phyloP scores from a whole-genome alignment of 1,140 invertebrate species.

The Scaptomyza hsui region DNA sequence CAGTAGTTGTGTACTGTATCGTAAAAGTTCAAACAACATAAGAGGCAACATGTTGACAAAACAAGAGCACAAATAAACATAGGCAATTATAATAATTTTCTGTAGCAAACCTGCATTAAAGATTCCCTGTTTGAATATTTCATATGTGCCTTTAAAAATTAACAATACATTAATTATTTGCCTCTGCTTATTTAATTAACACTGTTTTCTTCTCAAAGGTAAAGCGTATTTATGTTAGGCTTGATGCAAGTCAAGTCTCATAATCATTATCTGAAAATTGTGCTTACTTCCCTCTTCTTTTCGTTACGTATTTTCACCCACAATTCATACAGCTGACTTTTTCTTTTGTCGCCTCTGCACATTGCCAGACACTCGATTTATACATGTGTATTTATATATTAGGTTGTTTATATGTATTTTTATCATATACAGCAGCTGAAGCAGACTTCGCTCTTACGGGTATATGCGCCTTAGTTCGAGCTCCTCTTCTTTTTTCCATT shows the following conservation, averaged over 20 bases:
- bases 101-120: not conserved
- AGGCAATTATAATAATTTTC: not conserved
- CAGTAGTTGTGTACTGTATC: slow-evolving; percentile 24
- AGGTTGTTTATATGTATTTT: no score
- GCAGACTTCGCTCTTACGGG: slow-evolving; percentile 47
- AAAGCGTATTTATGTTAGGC: slow-evolving; percentile 49
- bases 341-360: no score
- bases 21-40: slow-evolving; percentile 55
- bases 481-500: not conserved
- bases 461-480: slow-evolving; percentile 22
- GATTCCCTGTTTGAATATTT: slow-evolving; percentile 4
- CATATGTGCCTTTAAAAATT: no score
- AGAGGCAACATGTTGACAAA: slow-evolving; percentile 43
- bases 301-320: slow-evolving; percentile 40
- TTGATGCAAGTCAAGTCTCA: slow-evolving; percentile 44
- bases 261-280: slow-evolving; percentile 32
- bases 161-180: no score
- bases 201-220: not conserved
- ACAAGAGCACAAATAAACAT: slow-evolving; percentile 35
- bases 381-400: slow-evolving; percentile 26
- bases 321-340: slow-evolving; percentile 55
- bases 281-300: slow-evolving; percentile 18
- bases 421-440: no score
- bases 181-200: slow-evolving; percentile 28
- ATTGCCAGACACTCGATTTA: no score